phyloP scores from a whole-genome alignment of 2,888 invertebrate genomes.

The Spilarctia lutea region DNA sequence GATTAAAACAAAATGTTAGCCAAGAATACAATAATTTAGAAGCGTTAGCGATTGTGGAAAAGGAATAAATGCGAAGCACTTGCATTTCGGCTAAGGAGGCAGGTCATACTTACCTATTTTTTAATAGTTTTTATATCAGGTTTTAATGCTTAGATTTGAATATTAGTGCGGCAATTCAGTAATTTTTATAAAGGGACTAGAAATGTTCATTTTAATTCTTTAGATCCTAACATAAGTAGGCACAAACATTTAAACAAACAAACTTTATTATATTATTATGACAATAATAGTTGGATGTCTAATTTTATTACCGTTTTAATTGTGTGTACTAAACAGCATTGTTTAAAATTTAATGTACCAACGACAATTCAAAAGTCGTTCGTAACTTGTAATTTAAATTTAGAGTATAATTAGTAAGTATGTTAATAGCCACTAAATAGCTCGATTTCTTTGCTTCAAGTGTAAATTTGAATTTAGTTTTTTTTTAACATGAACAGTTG shows the following conservation, averaged over 20 bases:
- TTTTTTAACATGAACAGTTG: constrained; percentile 1
- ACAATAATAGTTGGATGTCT: not conserved
- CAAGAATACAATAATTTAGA: too few relatives aligned
- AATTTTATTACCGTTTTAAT: constrained; percentile 14
- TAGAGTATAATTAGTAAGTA: constrained; percentile 9
- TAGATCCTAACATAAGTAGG: not conserved
- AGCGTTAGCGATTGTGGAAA: too few relatives aligned
- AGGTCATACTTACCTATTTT: too few relatives aligned
- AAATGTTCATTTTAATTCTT: not conserved
- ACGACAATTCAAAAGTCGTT: constrained; percentile 8
- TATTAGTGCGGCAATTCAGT: too few relatives aligned
- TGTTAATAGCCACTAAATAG: constrained; percentile 8
- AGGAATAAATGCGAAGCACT: too few relatives aligned
- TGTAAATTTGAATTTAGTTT: constrained; percentile 4
- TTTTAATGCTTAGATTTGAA: too few relatives aligned
- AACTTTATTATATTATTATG: constrained; percentile 4
- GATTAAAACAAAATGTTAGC: too few relatives aligned
- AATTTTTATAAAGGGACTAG: too few relatives aligned
- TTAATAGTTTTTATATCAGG: too few relatives aligned
- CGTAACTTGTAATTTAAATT: constrained; percentile 6
- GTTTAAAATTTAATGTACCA: constrained; percentile 10
- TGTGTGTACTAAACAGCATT: constrained; percentile 12
- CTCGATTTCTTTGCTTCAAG: not conserved
- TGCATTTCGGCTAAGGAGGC: too few relatives aligned
- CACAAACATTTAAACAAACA: not conserved